Percentiles rank a stretch among this genome's conserved stretches.
These are phyloP conservation scores for Plusia festucae DNA, from an alignment of 2,888 invertebrate genomes.

Conservation along the genomic window DNA sequence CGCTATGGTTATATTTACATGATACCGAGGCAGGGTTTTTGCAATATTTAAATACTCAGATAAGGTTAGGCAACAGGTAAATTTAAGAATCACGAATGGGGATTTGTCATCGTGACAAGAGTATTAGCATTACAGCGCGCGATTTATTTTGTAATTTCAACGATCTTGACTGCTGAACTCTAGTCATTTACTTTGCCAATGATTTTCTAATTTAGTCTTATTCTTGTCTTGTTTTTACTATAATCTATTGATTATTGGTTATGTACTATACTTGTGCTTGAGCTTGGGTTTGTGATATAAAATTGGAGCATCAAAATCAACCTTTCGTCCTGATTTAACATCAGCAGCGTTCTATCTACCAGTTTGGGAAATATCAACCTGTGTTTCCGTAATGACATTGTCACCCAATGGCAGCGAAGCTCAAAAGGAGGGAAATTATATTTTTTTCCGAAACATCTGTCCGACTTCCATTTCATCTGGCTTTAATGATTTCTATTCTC, in stretches of 20 bases:
- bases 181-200: background rate
- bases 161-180: background rate
- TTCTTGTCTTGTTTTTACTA: too few species aligned
- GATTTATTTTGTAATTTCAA: background rate
- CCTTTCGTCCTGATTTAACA: too few species aligned
- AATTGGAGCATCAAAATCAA: too few species aligned
- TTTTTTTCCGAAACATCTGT: background rate
- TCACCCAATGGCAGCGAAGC: too few species aligned
- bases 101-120: conserved; percentile 12
- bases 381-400: background rate
- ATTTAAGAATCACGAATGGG: background rate
- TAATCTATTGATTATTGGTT: too few species aligned
- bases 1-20: background rate
- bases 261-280: too few species aligned
- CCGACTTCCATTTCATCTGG: conserved; percentile 2
- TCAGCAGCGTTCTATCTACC: too few species aligned
- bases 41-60: background rate
- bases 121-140: conserved; percentile 12
- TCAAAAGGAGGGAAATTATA: too few species aligned
- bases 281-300: too few species aligned
- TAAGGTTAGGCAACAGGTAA: background rate
- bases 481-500: background rate
- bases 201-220: background rate
- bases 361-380: background rate
- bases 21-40: background rate